These are phyloP conservation scores for Eudasyphora cyanicolor DNA, from an alignment of 2,888 invertebrate species.

Conservation along the genomic window DNA sequence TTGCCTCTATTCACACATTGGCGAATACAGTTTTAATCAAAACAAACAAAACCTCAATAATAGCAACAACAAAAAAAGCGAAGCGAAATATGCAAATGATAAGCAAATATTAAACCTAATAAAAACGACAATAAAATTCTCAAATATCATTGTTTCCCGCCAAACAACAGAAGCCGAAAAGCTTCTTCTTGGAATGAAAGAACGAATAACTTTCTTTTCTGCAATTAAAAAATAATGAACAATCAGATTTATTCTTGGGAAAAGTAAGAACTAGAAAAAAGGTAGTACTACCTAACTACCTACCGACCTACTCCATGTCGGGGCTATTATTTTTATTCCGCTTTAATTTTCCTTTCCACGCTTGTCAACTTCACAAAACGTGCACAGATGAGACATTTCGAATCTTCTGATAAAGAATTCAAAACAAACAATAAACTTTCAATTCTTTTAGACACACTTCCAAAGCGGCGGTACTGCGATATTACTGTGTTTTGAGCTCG, in stretches of 20 bases:
- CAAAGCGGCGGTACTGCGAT: not conserved
- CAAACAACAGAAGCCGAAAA: not conserved
- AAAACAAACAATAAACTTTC: constrained; percentile 1
- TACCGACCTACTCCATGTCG: no score
- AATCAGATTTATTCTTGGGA: not conserved
- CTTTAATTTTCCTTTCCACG: not conserved
- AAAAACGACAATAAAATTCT: not conserved
- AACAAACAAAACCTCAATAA: not conserved
- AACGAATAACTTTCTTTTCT: not conserved
- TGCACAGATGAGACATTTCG: not conserved
- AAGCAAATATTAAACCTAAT: not conserved
- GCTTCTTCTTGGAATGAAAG: not conserved
- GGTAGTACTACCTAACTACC: no score
- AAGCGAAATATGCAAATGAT: not conserved
- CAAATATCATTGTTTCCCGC: not conserved
- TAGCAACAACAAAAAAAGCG: not conserved
- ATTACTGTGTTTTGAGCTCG: not conserved
- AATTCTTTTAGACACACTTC: not conserved
- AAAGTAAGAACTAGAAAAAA: not conserved
- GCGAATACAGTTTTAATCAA: not conserved
- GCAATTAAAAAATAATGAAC: not conserved
- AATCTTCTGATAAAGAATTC: not conserved
- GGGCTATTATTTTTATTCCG: no score
- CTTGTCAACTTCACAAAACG: not conserved
- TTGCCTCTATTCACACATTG: not conserved